Evolutionary conservation across 2,797 vertebrate genomes (phyloP), one percentile per base, ranked within the genome.

Genomic region (Amphiprion clarkii): DNA sequence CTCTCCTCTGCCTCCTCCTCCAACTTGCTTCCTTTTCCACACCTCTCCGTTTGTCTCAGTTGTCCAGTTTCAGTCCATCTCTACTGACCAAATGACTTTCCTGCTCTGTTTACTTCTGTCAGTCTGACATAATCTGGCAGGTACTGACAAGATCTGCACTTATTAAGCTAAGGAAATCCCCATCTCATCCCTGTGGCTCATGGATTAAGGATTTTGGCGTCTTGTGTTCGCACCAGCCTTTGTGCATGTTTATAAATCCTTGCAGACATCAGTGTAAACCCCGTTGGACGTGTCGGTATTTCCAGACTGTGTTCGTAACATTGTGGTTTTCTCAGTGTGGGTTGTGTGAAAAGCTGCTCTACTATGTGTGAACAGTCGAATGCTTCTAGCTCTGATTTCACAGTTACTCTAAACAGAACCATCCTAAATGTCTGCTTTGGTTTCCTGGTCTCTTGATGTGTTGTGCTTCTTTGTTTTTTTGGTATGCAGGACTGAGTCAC

Each of bases 91-190:
- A 56, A 58, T 11, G 33, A 54, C 71, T 49, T 68, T 55, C 62
- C 55, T 42, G 60, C 69, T 78, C 56, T 64, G 54, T 84, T 86
- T 81, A 69, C 67, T 25, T 29, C 72, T 63, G 77, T 87, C 79
- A 74, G 14, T 82, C 59, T 67, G 21, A 10, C 31, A 52, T n/a
- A 23, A 4, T 71, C 55, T 78, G 10, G n/a, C 12, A 19, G 69
- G 25, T 72, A 48, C 67, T 49, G 56, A 84, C 70, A 76, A 78
- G 74, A 79, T 73, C 64, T 58, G 48, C 40, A 56, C 71, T 84
- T 86, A 79, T 87, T 89, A 86, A 89, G 54, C 65, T 31, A 54
- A 74, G 76, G 84, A 87, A 91, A 89, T 76, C 86, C 85, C 77
- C 55, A 66, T 81, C 74, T 78, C 25, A 67, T 62, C 46, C 77